Percentiles rank a stretch among this genome's conserved stretches.
These are phyloP conservation scores for Meloidogyne hapla DNA, from an alignment of 1,140 invertebrate species.

Conservation along the genomic window DNA sequence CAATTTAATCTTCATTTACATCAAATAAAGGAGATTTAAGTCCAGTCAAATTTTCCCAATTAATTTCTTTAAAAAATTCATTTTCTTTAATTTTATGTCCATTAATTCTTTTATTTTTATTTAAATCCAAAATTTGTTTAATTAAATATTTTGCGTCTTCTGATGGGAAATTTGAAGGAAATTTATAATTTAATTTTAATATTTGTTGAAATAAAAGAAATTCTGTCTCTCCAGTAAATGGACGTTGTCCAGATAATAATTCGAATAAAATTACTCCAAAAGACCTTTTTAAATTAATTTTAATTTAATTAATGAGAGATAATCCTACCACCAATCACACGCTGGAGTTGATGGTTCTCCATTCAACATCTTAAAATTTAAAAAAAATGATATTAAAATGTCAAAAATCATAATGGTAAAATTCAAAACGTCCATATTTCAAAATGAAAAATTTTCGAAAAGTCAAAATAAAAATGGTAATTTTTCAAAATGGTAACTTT, in stretches of 20 bases:
- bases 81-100: background rate
- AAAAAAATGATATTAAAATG: background rate
- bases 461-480: too few species aligned
- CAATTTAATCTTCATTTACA: background rate
- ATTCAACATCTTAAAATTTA: constrained; percentile 64
- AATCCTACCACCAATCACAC: constrained; percentile 85
- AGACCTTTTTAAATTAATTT: constrained; percentile 16
- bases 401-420: too few species aligned
- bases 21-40: constrained; percentile 28
- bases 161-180: constrained; percentile 25
- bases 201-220: constrained; percentile 97
- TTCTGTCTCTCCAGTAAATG: constrained; percentile 85
- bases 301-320: background rate
- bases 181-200: constrained; percentile 67
- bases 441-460: too few species aligned
- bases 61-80: constrained; percentile 23
- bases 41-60: constrained; percentile 25
- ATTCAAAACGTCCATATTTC: too few species aligned
- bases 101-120: background rate
- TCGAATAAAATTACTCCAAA: constrained; percentile 79
- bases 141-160: constrained; percentile 23
- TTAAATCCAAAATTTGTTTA: constrained; percentile 20
- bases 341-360: constrained; percentile 66
- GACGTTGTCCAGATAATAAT: constrained; percentile 85
- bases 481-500: too few species aligned